Base-by-base conservation (phyloP, 2,113 vertebrate genomes). In the Psilopsiagon aurifrons region DNA sequence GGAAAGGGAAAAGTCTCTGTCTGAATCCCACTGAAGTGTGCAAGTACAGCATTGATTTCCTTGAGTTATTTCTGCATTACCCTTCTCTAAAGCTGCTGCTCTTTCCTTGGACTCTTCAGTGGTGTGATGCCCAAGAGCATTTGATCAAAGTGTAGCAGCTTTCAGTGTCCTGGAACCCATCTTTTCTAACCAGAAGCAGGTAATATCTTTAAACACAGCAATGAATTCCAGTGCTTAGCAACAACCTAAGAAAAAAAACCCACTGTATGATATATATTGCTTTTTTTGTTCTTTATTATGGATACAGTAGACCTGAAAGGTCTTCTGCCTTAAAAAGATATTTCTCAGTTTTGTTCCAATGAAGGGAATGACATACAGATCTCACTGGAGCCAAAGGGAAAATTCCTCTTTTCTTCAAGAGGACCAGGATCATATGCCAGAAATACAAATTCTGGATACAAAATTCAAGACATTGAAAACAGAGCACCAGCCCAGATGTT, bases 381-480 rank as follows among this genome's bases (percentile, higher is more conserved):
- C 17, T 71, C 0, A 0, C 43, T 71, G 8, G 7, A 71, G 23
- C 10, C 25, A 81, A 91, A 86, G 43, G 41, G 29, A 83, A 88
- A 88, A 70, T 13, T 33, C 5, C 11, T 70, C 4, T 76, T 83
- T 52, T 46, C 46, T 90, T 60, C 39, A 75, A 63, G 35, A 55
- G 35, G 10, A 80, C 10, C 0, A 6, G 6, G n/a, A 74, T 6
- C 11, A 2, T 25, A 63, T 0, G 0, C 8, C 17, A 77, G 46
- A 95, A 92, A 81, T 43, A 75, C 0, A 0, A 59, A 51, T 75
- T 74, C 44, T 60, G 23, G 19, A 10, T 29, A 81, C 83, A 25
- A 88, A 68, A 67, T 83, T 81, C 51, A 88, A 93, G 33, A 71
- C 22, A 5, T 28, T 16, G 7, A 11, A 75, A 86, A 54, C 13